A percentile compares a stretch with the other conserved stretches of the same genome.
Conservation (phyloP, 2,888 invertebrate species). For the Sinhomidia bicolor region DNA sequence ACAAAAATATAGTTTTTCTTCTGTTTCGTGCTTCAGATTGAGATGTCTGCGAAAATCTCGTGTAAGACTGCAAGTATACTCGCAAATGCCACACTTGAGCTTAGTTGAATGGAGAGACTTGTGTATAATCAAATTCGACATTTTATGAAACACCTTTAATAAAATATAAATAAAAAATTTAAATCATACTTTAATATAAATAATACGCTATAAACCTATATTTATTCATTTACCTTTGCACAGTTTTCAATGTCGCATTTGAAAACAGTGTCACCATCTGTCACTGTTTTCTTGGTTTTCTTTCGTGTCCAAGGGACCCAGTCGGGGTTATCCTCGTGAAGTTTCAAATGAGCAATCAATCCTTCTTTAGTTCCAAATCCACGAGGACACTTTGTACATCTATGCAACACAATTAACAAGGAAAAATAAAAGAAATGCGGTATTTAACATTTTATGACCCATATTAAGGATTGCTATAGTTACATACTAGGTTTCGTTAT, state of each 20-base stretch:
- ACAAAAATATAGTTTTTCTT: slow-evolving; percentile 27
- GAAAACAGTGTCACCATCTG: too few species aligned
- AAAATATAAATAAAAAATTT: too few species aligned
- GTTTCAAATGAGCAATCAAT: neutral
- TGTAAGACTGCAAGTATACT: neutral
- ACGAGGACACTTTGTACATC: slow-evolving; percentile 41
- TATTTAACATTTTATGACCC: too few species aligned
- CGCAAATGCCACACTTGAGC: slow-evolving; percentile 20
- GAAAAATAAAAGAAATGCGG: too few species aligned
- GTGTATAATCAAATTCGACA: slow-evolving; percentile 32
- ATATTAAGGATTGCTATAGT: too few species aligned
- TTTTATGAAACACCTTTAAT: too few species aligned
- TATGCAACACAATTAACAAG: too few species aligned
- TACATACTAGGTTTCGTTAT: too few species aligned
- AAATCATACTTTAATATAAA: too few species aligned
- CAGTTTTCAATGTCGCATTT: slow-evolving; percentile 45
- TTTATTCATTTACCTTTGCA: too few species aligned
- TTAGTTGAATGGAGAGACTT: neutral
- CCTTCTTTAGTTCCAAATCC: slow-evolving; percentile 16
- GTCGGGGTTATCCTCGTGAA: slow-evolving; percentile 27
- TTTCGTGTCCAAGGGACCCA: slow-evolving; percentile 26
- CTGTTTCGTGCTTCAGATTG: slow-evolving; percentile 22
- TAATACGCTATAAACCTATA: too few species aligned
- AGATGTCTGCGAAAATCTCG: slow-evolving; percentile 36
- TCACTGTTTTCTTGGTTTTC: too few species aligned